phyloP scores from a whole-genome alignment of 2,888 invertebrate species.

The Cephus rjabovi region DNA sequence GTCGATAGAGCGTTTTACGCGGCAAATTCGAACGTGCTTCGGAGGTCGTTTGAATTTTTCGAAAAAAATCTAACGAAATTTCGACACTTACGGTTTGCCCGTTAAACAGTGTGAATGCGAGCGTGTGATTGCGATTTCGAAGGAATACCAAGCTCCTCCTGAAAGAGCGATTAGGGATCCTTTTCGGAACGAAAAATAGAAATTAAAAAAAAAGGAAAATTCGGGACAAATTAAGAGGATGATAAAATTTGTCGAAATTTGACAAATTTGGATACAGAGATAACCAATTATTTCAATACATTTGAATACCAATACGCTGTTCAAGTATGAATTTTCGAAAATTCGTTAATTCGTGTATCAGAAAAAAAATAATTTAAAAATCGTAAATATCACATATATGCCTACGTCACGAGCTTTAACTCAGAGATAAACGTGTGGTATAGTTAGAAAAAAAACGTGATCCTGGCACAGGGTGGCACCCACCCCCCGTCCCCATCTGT shows the following conservation, averaged over 20 bases:
- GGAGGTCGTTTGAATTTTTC: neutral
- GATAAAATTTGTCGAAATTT: conserved; percentile 8
- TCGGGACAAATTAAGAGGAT: conserved; percentile 6
- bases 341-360: too few species aligned
- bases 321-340: neutral
- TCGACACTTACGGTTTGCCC: neutral
- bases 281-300: conserved; percentile 48
- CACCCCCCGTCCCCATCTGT: neutral
- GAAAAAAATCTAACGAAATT: neutral
- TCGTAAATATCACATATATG: neutral
- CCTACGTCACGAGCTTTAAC: neutral
- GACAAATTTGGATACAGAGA: neutral
- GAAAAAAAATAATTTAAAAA: neutral
- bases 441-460: neutral
- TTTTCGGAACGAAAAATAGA: conserved; percentile 16
- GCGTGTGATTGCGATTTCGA: conserved; percentile 44
- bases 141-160: neutral
- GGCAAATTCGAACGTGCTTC: neutral
- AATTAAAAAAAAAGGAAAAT: conserved; percentile 17
- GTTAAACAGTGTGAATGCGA: conserved; percentile 43
- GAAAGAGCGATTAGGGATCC: neutral
- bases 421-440: neutral
- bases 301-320: conserved; percentile 64
- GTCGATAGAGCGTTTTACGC: neutral
- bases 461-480: neutral